Conservation (phyloP, 23 tunicate species). For the Corella eumyota region DNA sequence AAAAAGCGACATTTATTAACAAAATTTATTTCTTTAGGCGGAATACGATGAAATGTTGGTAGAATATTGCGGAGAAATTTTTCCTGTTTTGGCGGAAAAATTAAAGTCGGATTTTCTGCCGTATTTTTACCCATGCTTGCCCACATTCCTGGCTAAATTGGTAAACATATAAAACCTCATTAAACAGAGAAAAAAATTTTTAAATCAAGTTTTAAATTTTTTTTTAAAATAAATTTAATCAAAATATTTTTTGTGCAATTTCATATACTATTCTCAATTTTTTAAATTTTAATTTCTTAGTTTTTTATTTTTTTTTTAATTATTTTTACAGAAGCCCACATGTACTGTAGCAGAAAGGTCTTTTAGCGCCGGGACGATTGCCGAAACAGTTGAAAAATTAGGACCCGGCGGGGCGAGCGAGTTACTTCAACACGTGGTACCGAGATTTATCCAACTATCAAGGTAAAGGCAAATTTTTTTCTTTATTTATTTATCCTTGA, state of each 20-base stretch:
- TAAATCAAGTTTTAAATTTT: no score
- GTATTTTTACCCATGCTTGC: constrained; percentile 47
- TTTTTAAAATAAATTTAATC: not conserved
- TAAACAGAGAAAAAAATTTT: not conserved
- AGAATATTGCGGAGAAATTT: constrained; percentile 85
- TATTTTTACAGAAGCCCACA: constrained; percentile 34
- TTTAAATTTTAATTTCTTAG: not conserved
- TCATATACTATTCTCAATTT: no score
- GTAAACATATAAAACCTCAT: constrained; percentile 11
- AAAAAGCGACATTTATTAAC: no score
- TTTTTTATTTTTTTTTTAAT: not conserved
- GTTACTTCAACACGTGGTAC: constrained; percentile 34
- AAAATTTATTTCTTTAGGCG: no score
- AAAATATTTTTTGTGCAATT: not conserved
- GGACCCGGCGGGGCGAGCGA: constrained; percentile 42
- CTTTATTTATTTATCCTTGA: not conserved
- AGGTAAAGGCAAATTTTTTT: constrained; percentile 14
- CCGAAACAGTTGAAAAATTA: constrained; percentile 67
- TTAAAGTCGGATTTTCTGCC: constrained; percentile 45
- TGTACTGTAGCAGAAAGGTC: constrained; percentile 61
- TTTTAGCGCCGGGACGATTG: constrained; percentile 76
- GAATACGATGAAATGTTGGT: constrained; percentile 94
- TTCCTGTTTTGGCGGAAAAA: constrained; percentile 51
- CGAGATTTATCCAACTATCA: constrained; percentile 39
- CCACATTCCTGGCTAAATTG: constrained; percentile 41